These are phyloP conservation scores for Clupea harengus DNA, from an alignment of 2,113 vertebrate genomes.

Conservation along the genomic window DNA sequence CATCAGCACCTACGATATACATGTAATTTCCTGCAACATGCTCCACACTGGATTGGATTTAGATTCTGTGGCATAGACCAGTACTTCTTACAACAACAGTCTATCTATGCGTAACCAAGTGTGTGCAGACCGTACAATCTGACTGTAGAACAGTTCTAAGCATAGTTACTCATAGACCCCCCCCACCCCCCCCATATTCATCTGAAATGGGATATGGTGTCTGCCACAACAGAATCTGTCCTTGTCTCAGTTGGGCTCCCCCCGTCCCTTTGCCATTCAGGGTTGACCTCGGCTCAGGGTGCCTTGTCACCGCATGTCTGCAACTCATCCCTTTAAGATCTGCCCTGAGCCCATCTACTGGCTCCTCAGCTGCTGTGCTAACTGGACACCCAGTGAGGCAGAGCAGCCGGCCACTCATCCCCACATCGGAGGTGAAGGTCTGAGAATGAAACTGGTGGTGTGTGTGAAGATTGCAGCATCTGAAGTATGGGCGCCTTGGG, in stretches of 20 bases:
- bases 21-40: too few relatives aligned
- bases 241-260: slow-evolving; percentile 22
- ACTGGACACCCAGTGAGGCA: not conserved
- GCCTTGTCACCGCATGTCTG: slow-evolving; percentile 48
- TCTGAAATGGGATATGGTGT: slow-evolving; percentile 14
- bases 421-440: not conserved
- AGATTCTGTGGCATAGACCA: slow-evolving; percentile 24
- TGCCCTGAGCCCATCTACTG: not conserved
- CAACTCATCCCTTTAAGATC: not conserved
- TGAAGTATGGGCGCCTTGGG: not conserved
- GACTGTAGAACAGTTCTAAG: slow-evolving; percentile 34
- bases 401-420: not conserved
- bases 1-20: not conserved
- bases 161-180: slow-evolving; percentile 18
- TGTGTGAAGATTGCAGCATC: not conserved
- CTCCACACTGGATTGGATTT: too few relatives aligned
- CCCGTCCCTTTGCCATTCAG: slow-evolving; percentile 57
- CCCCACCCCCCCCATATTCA: not conserved
- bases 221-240: slow-evolving; percentile 29
- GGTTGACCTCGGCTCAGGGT: slow-evolving; percentile 67
- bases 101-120: slow-evolving; percentile 67
- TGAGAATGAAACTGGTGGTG: not conserved
- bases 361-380: not conserved
- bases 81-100: slow-evolving; percentile 69
- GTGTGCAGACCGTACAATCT: slow-evolving; percentile 27